Evolutionary conservation across 2,888 invertebrate species (phyloP).

Genomic region (Creontiades dilutus): DNA sequence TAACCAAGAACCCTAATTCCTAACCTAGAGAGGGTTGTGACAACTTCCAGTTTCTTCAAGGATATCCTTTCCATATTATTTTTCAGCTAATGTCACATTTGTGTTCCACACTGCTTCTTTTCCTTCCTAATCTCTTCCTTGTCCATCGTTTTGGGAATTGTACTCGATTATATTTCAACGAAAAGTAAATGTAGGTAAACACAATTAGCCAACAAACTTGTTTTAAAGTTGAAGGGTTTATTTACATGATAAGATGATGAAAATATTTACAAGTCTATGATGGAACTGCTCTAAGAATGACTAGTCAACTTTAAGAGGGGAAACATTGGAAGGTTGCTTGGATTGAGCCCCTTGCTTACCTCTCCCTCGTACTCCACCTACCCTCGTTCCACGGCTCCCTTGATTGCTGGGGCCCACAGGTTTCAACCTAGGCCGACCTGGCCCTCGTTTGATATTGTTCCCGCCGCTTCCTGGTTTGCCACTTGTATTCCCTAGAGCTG

Average conservation of each 20-base stretch:
- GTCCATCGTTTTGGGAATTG: no score
- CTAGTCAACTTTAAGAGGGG: constrained; percentile 59
- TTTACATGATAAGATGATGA: not conserved
- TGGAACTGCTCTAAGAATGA: constrained; percentile 37
- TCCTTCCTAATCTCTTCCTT: no score
- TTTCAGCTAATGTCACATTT: no score
- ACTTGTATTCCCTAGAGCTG: constrained; percentile 72
- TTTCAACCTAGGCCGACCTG: constrained; percentile 84
- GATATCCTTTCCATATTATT: no score
- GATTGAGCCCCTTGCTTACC: constrained; percentile 33
- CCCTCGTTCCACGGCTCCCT: constrained; percentile 81
- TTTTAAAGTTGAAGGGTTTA: not conserved
- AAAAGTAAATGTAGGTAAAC: not conserved
- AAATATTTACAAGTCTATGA: not conserved
- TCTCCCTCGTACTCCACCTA: constrained; percentile 55
- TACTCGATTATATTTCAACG: no score
- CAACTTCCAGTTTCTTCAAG: no score
- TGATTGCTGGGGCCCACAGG: constrained; percentile 84
- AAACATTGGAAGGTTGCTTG: constrained; percentile 2
- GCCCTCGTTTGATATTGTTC: constrained; percentile 81
- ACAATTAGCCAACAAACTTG: not conserved
- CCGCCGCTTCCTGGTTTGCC: constrained; percentile 36
- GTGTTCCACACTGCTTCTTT: no score
- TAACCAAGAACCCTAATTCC: no score
- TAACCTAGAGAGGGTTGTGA: no score